Evolutionary conservation across 2,888 invertebrate genomes (phyloP), one percentile per base, ranked within the genome.

Genomic region (Escarpia spicata): DNA sequence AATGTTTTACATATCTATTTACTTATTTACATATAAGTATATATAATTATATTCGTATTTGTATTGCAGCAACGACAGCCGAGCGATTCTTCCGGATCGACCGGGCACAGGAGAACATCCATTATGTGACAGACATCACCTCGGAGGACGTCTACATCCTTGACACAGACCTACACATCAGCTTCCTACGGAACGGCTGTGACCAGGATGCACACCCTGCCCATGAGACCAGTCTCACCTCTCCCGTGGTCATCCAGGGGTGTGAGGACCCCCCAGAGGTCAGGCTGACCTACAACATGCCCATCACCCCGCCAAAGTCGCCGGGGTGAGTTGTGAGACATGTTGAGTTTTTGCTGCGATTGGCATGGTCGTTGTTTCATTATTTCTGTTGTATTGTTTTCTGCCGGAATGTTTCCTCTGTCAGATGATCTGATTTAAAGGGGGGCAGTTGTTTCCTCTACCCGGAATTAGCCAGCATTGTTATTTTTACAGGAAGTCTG

Each of bases 31-130:
- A 45, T 9, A 45, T 9, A 45, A 3, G 45, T 9, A 45, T 9
- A 45, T 45, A 43, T 12, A 37, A 2, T n/a, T n/a, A 37, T n/a
- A n/a, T 45, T 43, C 58, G 26, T 19, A 90, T n/a, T 45, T 52
- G 60, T 37, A 15, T 96, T 96, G 43, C 96, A 99, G 99, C 99
- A 90, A 98, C 98, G 96, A 99, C 99, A 60, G 99, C 99, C 58
- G 99, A 99, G 96, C 97, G 99, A 93, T 99, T 99, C 97, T 99
- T 99, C 97, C 98, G 99, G 93, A 98, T 99, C 95, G 99, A 99
- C 97, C 98, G 98, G 93, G 98, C 98, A 52, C 99, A 99, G 97
- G 99, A 99, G 96, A 98, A 98, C 96, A 97, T 99, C 90, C 99
- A 99, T 96, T 99, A 98, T 96, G 98, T 99, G 58, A 98, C 98